Base-by-base conservation (phyloP, 2,888 invertebrate species). In the Myathropa florea region DNA sequence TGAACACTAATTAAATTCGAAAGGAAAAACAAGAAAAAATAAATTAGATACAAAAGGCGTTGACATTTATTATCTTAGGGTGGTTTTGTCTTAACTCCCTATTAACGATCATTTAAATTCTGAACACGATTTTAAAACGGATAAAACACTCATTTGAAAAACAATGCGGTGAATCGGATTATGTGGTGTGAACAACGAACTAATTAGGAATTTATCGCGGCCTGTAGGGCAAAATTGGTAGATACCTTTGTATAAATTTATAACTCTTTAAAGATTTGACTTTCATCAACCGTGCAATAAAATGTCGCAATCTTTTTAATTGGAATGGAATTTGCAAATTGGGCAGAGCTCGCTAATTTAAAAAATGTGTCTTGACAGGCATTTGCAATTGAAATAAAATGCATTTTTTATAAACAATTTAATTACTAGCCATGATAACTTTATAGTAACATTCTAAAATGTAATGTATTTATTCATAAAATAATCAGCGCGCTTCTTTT, bases 51-150 rank as follows among this genome's bases (percentile, higher is more conserved):
- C n/a, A 53, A 30, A 30, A 72, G 28, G 21, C 39, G 14, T 60
- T 72, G 72, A 72, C 72, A 63, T 72, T 72, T 72, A 53, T 63
- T 53, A 72, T 63, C 23, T 61, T 60, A 60, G 60, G 26, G 71
- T 39, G 30, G 63, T 21, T 46, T 61, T 63, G 28, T 63, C 59
- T 53, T 26, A 53, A 24, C 30, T 63, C 14, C 46, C 53, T 63
- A 24, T 72, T 33, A 72, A 33, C 1, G 53, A 23, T 26, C 30
- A 72, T 72, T 72, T 33, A 63, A 72, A 63, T 72, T 72, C 72
- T 12, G 53, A 53, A 23, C 72, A 72, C 72, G 72, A 63, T 53
- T 55, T 72, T 46, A 63, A 72, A 72, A 53, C 21, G 18, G 68
- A 68, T 68, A 68, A 63, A 63, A 55, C 63, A 72, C 33, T 72